Evolutionary conservation across 2,888 invertebrate species (phyloP).

Genomic region (Neoaliturus tenellus): DNA sequence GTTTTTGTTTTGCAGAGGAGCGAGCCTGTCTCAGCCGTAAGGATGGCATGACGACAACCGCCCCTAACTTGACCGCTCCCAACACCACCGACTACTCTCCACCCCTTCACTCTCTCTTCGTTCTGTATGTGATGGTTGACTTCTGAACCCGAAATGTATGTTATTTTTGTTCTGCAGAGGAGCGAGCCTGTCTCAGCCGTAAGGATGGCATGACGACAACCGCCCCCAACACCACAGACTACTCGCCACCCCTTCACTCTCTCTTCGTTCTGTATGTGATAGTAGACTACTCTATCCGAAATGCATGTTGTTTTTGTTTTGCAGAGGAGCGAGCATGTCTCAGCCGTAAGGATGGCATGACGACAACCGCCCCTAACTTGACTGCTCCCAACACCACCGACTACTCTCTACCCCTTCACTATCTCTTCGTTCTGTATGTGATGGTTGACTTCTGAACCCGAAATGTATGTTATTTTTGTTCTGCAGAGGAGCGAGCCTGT

Average conservation of each 20-base stretch:
- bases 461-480: no score
- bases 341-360: no score
- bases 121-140: conserved; percentile 55
- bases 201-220: conserved; percentile 45
- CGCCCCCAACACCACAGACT: neutral
- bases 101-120: conserved; percentile 45
- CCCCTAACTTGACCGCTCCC: conserved; percentile 10
- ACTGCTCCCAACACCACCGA: no score
- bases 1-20: conserved; percentile 4
- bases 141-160: no score
- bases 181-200: conserved; percentile 7
- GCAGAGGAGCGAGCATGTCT: no score
- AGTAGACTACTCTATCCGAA: no score
- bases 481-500: conserved; percentile 12
- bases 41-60: conserved; percentile 47
- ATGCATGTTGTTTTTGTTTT: no score
- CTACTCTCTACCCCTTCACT: no score
- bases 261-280: conserved; percentile 54
- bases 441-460: no score
- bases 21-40: neutral
- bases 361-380: no score
- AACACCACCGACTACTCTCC: neutral
- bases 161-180: neutral
- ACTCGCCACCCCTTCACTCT: conserved; percentile 18
- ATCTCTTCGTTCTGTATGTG: no score